Conservation (phyloP, 1,140 invertebrate genomes). For the Solen grandis region DNA sequence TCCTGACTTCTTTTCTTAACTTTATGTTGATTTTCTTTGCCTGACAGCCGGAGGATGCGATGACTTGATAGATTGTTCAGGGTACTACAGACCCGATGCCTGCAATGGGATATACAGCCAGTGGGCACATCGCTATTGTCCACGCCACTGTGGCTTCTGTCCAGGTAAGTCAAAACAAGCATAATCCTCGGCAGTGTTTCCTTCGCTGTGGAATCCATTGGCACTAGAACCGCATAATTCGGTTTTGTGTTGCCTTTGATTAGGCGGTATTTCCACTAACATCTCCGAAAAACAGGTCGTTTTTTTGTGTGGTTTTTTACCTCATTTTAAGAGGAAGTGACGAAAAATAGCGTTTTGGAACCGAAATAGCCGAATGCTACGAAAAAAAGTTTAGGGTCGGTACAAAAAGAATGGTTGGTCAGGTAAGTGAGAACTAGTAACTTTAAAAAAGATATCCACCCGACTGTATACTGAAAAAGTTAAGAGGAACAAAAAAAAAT, state of each 20-base stretch:
- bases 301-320: background rate
- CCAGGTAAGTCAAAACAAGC: slow-evolving; percentile 35
- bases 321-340: too few relatives aligned
- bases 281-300: background rate
- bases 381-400: too few relatives aligned
- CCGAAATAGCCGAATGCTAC: too few relatives aligned
- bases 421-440: too few relatives aligned
- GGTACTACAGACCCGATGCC: slow-evolving; percentile 32
- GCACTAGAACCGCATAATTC: background rate
- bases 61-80: slow-evolving; percentile 35
- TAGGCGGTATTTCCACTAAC: background rate
- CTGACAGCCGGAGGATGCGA: slow-evolving; percentile 29
- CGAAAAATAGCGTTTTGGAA: too few relatives aligned
- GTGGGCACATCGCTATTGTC: slow-evolving; percentile 41
- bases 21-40: too few relatives aligned
- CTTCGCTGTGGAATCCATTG: background rate
- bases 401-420: too few relatives aligned
- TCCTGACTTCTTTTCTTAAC: too few relatives aligned
- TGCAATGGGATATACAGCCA: slow-evolving; percentile 37
- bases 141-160: slow-evolving; percentile 45
- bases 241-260: too few relatives aligned
- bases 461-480: too few relatives aligned
- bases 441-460: too few relatives aligned
- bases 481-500: too few relatives aligned
- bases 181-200: background rate